These are phyloP conservation scores for Microplitis demolitor DNA, from an alignment of 1,140 invertebrate genomes.

Conservation along the genomic window DNA sequence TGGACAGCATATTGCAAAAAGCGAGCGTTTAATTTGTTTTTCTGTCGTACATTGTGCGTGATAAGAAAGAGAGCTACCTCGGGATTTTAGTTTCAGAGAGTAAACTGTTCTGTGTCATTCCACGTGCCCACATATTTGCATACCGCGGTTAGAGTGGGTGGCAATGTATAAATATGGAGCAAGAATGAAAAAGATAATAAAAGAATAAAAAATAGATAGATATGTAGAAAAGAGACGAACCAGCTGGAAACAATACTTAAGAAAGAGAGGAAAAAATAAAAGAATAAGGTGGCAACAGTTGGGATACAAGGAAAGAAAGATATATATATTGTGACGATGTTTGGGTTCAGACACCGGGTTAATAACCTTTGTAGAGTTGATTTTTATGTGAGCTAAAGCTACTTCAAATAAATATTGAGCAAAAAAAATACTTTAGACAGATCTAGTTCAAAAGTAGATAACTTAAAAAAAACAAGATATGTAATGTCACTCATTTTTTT, in stretches of 20 bases:
- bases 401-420: too few relatives aligned
- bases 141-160: background rate
- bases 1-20: background rate
- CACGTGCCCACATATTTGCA: slow-evolving; percentile 2
- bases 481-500: too few relatives aligned
- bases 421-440: too few relatives aligned
- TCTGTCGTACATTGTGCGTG: background rate
- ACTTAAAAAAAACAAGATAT: too few relatives aligned
- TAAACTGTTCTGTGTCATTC: slow-evolving; percentile 4
- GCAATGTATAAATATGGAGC: background rate
- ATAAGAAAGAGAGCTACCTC: background rate
- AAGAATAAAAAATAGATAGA: background rate
- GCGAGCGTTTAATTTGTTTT: background rate
- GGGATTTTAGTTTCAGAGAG: background rate
- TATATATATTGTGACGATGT: background rate
- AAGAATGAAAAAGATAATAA: background rate
- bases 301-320: too few relatives aligned
- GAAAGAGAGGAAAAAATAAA: too few relatives aligned
- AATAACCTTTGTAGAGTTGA: too few relatives aligned
- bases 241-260: too few relatives aligned
- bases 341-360: background rate
- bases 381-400: too few relatives aligned
- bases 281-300: too few relatives aligned
- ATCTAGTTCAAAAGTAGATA: too few relatives aligned
- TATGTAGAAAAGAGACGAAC: too few relatives aligned